Evolutionary conservation across 2,888 invertebrate genomes (phyloP).

Genomic region (Cryptus viduatorius): DNA sequence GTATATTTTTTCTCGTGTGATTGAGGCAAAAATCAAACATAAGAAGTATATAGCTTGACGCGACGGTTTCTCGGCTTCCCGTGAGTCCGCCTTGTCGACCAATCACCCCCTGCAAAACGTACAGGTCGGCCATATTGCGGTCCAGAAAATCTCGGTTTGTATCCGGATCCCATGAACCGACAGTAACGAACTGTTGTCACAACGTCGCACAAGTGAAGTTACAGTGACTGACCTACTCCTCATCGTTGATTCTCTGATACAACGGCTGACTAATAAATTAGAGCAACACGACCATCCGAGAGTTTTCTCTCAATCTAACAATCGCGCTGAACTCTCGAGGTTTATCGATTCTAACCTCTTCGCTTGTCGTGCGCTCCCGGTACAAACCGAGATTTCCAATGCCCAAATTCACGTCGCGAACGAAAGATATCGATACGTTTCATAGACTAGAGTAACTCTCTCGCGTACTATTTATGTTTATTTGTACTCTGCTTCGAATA

Average conservation of each 20-base stretch:
- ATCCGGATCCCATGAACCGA: conserved; percentile 43
- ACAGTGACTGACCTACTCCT: conserved; percentile 7
- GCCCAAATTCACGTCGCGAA: conserved; percentile 66
- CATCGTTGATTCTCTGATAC: conserved; percentile 27
- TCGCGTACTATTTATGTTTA: conserved; percentile 13
- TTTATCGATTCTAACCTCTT: conserved; percentile 48
- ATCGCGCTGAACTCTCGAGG: background rate
- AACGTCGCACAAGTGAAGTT: background rate
- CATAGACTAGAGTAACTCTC: conserved; percentile 37
- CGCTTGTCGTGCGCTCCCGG: conserved; percentile 16
- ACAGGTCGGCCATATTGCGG: conserved; percentile 64
- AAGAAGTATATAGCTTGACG: conserved; percentile 24
- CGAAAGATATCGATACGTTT: conserved; percentile 62
- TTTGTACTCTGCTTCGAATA: conserved; percentile 10
- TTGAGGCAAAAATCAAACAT: conserved; percentile 21
- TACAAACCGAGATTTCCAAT: conserved; percentile 69
- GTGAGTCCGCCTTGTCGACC: conserved; percentile 49
- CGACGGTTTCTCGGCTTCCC: conserved; percentile 41
- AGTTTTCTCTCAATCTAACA: too few species aligned
- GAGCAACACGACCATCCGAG: conserved; percentile 20
- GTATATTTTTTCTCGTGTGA: background rate
- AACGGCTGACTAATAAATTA: conserved; percentile 29
- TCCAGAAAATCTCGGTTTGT: conserved; percentile 60
- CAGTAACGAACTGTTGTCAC: background rate
- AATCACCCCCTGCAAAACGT: conserved; percentile 60